Percentiles rank a stretch among this genome's conserved stretches.
These are phyloP conservation scores for Cataglyphis cursor DNA, from an alignment of 2,888 invertebrate genomes.

Conservation along the genomic window DNA sequence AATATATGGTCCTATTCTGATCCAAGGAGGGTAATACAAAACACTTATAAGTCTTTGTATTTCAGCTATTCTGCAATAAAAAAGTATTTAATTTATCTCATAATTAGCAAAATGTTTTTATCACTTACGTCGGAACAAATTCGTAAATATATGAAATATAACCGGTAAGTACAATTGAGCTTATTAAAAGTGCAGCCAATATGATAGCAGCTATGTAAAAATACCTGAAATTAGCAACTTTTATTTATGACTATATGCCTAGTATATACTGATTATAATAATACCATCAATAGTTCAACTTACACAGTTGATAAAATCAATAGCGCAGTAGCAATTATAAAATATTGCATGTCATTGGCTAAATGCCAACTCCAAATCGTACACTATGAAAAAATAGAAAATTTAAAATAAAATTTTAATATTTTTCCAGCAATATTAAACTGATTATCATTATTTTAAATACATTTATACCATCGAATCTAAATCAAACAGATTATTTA, in stretches of 20 bases:
- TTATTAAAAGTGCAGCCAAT: constrained; percentile 79
- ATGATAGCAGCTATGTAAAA: constrained; percentile 82
- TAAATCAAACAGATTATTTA: constrained; percentile 87
- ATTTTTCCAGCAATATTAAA: not conserved
- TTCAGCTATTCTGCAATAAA: constrained; percentile 84
- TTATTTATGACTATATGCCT: constrained; percentile 11
- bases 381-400: constrained; percentile 81
- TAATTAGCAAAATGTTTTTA: constrained; percentile 63
- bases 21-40: constrained; percentile 86
- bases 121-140: constrained; percentile 87
- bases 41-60: constrained; percentile 84
- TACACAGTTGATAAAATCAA: constrained; percentile 86
- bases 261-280: not conserved
- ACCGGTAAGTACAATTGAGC: constrained; percentile 83
- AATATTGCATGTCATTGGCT: constrained; percentile 87
- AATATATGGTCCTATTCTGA: constrained; percentile 84
- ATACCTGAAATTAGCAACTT: constrained; percentile 80
- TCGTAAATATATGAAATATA: constrained; percentile 84
- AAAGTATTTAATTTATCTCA: not conserved
- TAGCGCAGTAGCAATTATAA: constrained; percentile 83
- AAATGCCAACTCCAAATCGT: constrained; percentile 88
- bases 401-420: not conserved
- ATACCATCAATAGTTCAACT: constrained; percentile 73
- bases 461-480: constrained; percentile 83
- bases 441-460: not conserved